Percentiles rank a stretch among this genome's conserved stretches.
Conservation (phyloP, 1,140 invertebrate genomes). For the Drosophila lacteicornis region DNA sequence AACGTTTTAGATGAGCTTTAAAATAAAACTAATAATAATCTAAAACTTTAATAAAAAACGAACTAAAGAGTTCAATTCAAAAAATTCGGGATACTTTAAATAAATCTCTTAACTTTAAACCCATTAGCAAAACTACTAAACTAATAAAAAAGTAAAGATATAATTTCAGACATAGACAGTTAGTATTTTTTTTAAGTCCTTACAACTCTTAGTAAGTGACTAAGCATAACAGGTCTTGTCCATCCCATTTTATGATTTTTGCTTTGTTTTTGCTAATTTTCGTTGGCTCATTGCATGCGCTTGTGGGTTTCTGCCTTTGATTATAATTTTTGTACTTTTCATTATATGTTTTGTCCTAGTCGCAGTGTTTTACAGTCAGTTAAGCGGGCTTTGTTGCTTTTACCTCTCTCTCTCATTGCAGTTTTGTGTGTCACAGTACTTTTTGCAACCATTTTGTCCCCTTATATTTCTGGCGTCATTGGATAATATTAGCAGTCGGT, state of each 20-base stretch:
- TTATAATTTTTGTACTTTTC: slow-evolving; percentile 56
- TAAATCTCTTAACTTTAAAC: too few species aligned
- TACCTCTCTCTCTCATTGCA: slow-evolving; percentile 23
- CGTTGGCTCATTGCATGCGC: slow-evolving; percentile 41
- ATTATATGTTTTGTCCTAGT: slow-evolving; percentile 46
- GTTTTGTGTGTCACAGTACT: slow-evolving; percentile 48
- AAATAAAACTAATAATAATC: too few species aligned
- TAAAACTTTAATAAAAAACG: too few species aligned
- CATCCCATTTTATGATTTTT: background rate
- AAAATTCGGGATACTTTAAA: too few species aligned
- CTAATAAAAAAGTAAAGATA: background rate
- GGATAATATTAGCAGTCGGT: slow-evolving; percentile 6
- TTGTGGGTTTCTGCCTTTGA: slow-evolving; percentile 53
- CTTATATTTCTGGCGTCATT: slow-evolving; percentile 52
- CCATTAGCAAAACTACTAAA: background rate
- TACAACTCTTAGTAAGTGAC: slow-evolving; percentile 17
- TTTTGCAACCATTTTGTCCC: slow-evolving; percentile 41
- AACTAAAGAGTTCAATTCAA: background rate
- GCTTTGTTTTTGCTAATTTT: slow-evolving; percentile 22
- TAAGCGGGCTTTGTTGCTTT: slow-evolving; percentile 32
- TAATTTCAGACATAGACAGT: too few species aligned
- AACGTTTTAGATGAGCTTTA: background rate
- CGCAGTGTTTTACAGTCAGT: slow-evolving; percentile 39
- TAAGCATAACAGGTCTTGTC: background rate
- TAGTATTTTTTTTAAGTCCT: too few species aligned